phyloP scores from a whole-genome alignment of 1,140 invertebrate genomes.

The Philaenus spumarius region DNA sequence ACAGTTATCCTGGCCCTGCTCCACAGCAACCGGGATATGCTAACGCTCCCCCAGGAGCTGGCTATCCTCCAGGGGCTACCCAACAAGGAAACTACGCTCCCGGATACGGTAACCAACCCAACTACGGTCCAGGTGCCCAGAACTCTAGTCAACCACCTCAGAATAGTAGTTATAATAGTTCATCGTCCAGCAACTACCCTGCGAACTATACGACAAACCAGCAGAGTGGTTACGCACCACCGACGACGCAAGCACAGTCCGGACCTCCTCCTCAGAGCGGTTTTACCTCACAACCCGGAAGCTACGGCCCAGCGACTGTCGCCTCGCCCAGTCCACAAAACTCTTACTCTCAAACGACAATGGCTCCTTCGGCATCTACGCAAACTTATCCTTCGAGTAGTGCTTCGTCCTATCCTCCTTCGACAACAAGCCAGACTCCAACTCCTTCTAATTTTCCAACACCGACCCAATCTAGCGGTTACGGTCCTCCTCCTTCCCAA shows the following conservation, averaged over 20 bases:
- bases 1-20: neutral
- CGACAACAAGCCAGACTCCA: conserved; percentile 8
- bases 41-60: neutral
- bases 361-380: conserved; percentile 24
- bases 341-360: conserved; percentile 23
- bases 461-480: neutral
- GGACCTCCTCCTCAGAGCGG: conserved; percentile 12
- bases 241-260: conserved; percentile 9
- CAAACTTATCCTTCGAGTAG: conserved; percentile 21
- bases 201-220: neutral
- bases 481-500: neutral
- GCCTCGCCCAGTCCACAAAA: conserved; percentile 20
- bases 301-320: conserved; percentile 15
- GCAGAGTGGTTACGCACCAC: conserved; percentile 9
- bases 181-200: conserved; percentile 1
- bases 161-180: conserved; percentile 6
- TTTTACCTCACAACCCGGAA: conserved; percentile 1
- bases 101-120: neutral
- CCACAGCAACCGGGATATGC: neutral
- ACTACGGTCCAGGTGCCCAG: no score
- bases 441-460: neutral
- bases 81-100: conserved; percentile 4
- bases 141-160: no score
- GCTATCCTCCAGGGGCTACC: neutral
- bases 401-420: conserved; percentile 3